These are phyloP conservation scores for Amia ocellicauda DNA, from an alignment of 2,113 vertebrate genomes.

Conservation along the genomic window DNA sequence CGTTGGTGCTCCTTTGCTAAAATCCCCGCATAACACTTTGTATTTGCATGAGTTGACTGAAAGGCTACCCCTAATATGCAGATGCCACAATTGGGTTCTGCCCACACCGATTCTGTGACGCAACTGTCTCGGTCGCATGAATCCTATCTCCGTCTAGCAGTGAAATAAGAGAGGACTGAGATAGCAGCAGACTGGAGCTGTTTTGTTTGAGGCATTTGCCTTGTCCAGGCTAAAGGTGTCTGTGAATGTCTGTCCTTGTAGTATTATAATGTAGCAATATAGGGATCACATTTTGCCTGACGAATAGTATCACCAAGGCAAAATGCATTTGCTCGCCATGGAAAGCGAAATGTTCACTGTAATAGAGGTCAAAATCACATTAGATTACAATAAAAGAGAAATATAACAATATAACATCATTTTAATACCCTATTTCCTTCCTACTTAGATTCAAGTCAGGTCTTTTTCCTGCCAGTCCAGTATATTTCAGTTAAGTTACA, in stretches of 20 bases:
- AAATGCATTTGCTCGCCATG: not conserved
- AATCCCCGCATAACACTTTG: too few relatives aligned
- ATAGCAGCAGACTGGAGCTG: not conserved
- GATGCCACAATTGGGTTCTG: constrained; percentile 1
- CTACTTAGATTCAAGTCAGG: too few relatives aligned
- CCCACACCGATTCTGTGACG: constrained; percentile 16
- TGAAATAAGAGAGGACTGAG: not conserved
- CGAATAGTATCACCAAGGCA: not conserved
- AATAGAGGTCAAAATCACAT: too few relatives aligned
- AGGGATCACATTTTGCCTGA: not conserved
- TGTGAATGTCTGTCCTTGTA: not conserved
- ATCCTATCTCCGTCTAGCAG: constrained; percentile 15
- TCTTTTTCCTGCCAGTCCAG: too few relatives aligned
- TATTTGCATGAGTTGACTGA: not conserved
- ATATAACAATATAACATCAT: too few relatives aligned
- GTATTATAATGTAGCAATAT: not conserved
- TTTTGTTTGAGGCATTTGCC: not conserved
- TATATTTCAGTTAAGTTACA: too few relatives aligned
- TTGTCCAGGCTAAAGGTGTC: not conserved
- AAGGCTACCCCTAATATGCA: constrained; percentile 1
- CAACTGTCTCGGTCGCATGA: constrained; percentile 15
- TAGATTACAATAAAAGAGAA: too few relatives aligned
- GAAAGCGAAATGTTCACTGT: not conserved
- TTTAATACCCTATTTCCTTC: too few relatives aligned
- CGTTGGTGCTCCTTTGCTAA: too few relatives aligned